Percentiles rank a stretch among this genome's conserved stretches.
These are phyloP conservation scores for Austrofundulus limnaeus DNA, from an alignment of 2,113 vertebrate species.

Conservation along the genomic window DNA sequence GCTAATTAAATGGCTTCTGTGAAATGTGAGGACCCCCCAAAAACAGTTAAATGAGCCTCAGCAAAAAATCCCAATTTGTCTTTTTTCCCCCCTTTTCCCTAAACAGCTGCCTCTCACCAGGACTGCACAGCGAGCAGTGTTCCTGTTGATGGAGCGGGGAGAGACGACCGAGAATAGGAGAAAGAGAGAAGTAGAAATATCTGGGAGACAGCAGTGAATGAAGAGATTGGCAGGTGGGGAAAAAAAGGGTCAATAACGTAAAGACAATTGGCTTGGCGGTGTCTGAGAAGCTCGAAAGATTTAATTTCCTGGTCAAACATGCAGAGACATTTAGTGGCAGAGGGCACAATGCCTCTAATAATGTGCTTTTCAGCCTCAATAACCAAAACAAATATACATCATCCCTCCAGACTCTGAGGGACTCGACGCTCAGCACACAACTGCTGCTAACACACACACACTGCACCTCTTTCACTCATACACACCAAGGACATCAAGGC, in stretches of 20 bases:
- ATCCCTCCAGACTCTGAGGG: slow-evolving; percentile 19
- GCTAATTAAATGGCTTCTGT: slow-evolving; percentile 44
- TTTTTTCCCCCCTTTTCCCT: slow-evolving; percentile 29
- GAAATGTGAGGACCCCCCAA: slow-evolving; percentile 31
- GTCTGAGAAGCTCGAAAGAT: slow-evolving; percentile 44
- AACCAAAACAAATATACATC: slow-evolving; percentile 50
- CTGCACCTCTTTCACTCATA: background rate
- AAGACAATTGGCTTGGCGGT: slow-evolving; percentile 25
- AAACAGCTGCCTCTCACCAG: slow-evolving; percentile 56
- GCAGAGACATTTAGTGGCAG: slow-evolving; percentile 26
- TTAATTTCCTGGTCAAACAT: slow-evolving; percentile 69
- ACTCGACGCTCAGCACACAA: slow-evolving; percentile 19
- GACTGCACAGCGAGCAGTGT: slow-evolving; percentile 32
- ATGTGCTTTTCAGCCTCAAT: slow-evolving; percentile 50
- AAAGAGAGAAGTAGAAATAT: background rate
- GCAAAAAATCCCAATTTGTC: slow-evolving; percentile 41
- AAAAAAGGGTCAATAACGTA: slow-evolving; percentile 23
- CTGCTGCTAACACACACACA: slow-evolving; percentile 24
- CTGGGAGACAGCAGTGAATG: background rate
- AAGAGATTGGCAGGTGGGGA: slow-evolving; percentile 29
- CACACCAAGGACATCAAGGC: slow-evolving; percentile 12
- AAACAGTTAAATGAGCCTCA: slow-evolving; percentile 66
- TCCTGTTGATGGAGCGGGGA: slow-evolving; percentile 17
- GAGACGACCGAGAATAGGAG: background rate
- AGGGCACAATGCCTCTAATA: slow-evolving; percentile 32